Conservation (phyloP, 2,113 vertebrate species). For the Zosterops hypoxanthus region DNA sequence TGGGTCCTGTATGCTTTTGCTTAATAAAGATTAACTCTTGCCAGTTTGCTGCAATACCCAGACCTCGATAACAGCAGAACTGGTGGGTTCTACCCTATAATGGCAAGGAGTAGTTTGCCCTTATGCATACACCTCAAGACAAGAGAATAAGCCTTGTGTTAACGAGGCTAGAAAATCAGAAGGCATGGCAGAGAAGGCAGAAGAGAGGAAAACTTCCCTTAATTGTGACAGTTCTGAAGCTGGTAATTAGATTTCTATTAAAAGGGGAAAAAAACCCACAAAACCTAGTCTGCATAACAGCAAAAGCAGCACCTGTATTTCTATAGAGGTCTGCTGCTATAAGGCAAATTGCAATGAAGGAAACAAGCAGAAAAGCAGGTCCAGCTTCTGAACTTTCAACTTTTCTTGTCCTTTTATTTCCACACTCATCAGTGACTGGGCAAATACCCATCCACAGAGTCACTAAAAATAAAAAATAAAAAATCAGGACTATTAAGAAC, state of each 20-base stretch:
- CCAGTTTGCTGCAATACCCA: neutral
- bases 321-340: neutral
- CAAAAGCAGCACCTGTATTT: neutral
- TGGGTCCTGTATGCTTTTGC: slow-evolving; percentile 20
- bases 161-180: neutral
- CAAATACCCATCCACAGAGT: neutral
- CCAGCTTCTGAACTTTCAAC: neutral
- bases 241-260: neutral
- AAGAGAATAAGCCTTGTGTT: neutral
- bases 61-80: neutral
- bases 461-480: neutral
- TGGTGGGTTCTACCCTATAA: neutral
- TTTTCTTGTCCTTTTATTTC: neutral
- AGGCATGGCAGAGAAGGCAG: neutral
- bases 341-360: neutral
- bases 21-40: slow-evolving; percentile 73
- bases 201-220: neutral
- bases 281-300: neutral
- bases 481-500: neutral
- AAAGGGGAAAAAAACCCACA: neutral
- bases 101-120: neutral
- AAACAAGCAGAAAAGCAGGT: neutral
- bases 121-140: neutral
- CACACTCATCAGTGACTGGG: neutral
- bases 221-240: neutral